A percentile compares a stretch with the other conserved stretches of the same genome.
phyloP scores from a whole-genome alignment of 2,113 vertebrate species.

The Pristiophorus japonicus region DNA sequence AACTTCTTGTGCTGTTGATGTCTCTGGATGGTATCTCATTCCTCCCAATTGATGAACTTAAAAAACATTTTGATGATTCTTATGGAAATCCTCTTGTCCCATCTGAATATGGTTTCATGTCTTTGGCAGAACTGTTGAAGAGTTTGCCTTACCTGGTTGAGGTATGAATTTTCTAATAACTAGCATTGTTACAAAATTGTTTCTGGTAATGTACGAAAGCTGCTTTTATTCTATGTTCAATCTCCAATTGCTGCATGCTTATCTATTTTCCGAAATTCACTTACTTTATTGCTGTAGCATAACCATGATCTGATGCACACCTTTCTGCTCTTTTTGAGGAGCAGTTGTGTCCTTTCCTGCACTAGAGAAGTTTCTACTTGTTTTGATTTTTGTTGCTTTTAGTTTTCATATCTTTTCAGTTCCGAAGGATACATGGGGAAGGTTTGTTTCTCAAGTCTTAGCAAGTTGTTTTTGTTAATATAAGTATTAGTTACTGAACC shows the following conservation, averaged over 20 bases:
- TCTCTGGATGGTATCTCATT: slow-evolving; percentile 67
- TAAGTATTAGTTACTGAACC: not conserved
- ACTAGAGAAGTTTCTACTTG: not conserved
- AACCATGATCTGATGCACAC: not conserved
- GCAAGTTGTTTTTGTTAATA: not conserved
- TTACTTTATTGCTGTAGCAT: not conserved
- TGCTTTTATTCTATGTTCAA: not conserved
- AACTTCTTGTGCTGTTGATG: slow-evolving; percentile 87
- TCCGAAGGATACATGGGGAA: not conserved
- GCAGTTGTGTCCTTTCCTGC: not conserved
- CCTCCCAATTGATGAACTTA: slow-evolving; percentile 70
- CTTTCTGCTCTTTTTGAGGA: not conserved
- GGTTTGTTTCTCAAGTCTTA: not conserved
- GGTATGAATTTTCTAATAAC: slow-evolving; percentile 50
- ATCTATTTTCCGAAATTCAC: not conserved
- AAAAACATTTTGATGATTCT: slow-evolving; percentile 60
- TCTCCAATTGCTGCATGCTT: not conserved
- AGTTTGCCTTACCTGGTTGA: slow-evolving; percentile 90
- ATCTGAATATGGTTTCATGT: slow-evolving; percentile 95
- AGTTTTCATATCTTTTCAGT: no score
- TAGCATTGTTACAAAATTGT: not conserved
- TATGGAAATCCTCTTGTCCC: slow-evolving; percentile 74
- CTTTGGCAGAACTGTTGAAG: slow-evolving; percentile 82
- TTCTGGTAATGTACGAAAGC: not conserved
- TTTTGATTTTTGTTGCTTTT: no score